Conservation (phyloP, 1,140 invertebrate species). For the Colletes latitarsis region DNA sequence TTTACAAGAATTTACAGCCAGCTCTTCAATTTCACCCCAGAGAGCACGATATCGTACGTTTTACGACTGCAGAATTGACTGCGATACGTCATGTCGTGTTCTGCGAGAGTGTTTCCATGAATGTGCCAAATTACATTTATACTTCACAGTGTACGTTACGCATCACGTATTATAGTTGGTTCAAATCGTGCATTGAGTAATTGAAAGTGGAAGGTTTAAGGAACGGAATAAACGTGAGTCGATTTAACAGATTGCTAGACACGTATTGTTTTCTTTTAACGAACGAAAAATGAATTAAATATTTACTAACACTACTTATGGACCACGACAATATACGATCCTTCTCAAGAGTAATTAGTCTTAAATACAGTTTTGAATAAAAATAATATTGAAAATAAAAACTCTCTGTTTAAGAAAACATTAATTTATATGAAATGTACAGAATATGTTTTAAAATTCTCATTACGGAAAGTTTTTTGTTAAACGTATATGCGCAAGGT, state of each 20-base stretch:
- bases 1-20: neutral
- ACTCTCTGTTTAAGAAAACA: neutral
- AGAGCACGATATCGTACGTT: neutral
- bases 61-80: neutral
- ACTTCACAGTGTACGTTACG: neutral
- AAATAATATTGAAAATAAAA: too few species aligned
- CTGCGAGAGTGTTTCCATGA: neutral
- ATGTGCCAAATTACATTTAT: neutral
- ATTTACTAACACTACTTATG: too few species aligned
- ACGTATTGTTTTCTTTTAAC: too few species aligned
- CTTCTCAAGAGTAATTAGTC: too few species aligned
- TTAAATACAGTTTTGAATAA: too few species aligned
- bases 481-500: neutral
- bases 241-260: too few species aligned
- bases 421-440: neutral
- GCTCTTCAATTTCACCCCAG: neutral
- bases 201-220: too few species aligned
- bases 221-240: neutral
- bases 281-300: too few species aligned
- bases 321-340: too few species aligned
- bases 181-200: neutral
- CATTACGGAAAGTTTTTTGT: neutral
- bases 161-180: too few species aligned
- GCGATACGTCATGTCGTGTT: neutral
- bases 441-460: neutral